phyloP scores from a whole-genome alignment of 1,140 invertebrate species.

The Zaprionus kolodkinae region DNA sequence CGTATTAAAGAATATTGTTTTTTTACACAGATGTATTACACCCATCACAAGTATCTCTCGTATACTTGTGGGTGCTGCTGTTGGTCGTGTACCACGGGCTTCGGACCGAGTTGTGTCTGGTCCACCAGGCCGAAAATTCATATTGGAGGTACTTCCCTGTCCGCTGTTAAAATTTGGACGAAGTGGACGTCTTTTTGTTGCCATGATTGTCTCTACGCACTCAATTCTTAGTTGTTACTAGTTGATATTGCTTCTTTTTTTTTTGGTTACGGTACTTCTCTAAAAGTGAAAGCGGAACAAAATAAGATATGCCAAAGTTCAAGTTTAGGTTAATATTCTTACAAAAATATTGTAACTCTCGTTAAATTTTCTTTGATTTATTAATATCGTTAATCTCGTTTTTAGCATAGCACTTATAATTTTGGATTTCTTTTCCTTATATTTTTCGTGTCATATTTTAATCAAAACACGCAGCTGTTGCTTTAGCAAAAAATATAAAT shows the following conservation, averaged over 20 bases:
- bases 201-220: slow-evolving; percentile 53
- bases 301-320: slow-evolving; percentile 66
- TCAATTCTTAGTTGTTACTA: slow-evolving; percentile 31
- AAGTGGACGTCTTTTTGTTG: slow-evolving; percentile 75
- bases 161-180: slow-evolving; percentile 50
- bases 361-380: background rate
- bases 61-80: slow-evolving; percentile 92
- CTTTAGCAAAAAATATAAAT: slow-evolving; percentile 68
- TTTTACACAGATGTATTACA: slow-evolving; percentile 94
- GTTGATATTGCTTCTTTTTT: no score
- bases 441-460: slow-evolving; percentile 31
- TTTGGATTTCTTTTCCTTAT: slow-evolving; percentile 32
- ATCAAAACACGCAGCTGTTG: slow-evolving; percentile 69
- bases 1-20: slow-evolving; percentile 92
- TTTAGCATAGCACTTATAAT: slow-evolving; percentile 13
- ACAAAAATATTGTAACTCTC: background rate
- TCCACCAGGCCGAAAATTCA: slow-evolving; percentile 81
- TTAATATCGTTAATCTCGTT: background rate
- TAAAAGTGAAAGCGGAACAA: slow-evolving; percentile 64
- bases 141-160: slow-evolving; percentile 53
- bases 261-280: slow-evolving; percentile 59
- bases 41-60: slow-evolving; percentile 92
- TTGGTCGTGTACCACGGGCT: slow-evolving; percentile 87
- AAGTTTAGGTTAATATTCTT: background rate
- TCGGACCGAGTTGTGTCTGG: slow-evolving; percentile 71